These are phyloP conservation scores for Musca domestica DNA, from an alignment of 1,140 invertebrate genomes.

Conservation along the genomic window DNA sequence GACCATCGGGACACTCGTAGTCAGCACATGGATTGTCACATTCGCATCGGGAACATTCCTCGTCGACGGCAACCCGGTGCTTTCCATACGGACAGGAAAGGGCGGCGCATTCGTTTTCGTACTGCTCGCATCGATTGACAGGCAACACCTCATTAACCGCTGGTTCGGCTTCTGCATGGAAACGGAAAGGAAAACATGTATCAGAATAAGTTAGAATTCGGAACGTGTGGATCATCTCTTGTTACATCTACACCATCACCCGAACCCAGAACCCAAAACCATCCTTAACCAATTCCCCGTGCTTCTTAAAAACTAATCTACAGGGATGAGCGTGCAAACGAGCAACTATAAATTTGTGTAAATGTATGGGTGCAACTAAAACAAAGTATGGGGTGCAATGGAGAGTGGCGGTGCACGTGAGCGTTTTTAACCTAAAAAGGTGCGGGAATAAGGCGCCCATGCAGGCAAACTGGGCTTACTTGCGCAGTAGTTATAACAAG, in stretches of 20 bases:
- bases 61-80: constrained; percentile 64
- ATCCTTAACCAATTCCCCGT: no score
- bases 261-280: no score
- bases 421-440: no score
- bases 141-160: constrained; percentile 33
- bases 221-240: no score
- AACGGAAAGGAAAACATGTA: no score
- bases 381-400: constrained; percentile 1
- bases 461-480: constrained; percentile 49
- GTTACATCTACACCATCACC: no score
- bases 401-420: neutral
- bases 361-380: neutral
- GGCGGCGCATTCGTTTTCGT: constrained; percentile 60
- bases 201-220: no score
- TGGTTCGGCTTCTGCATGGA: no score
- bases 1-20: constrained; percentile 63
- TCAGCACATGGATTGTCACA: constrained; percentile 74
- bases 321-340: no score
- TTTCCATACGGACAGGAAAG: constrained; percentile 74
- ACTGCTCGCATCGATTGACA: constrained; percentile 56
- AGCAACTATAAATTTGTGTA: no score
- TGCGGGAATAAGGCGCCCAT: neutral
- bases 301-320: no score
- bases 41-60: constrained; percentile 70
- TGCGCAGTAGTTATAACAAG: constrained; percentile 64